These are phyloP conservation scores for Drosophila saltans DNA, from an alignment of 1,140 invertebrate species.

Conservation along the genomic window DNA sequence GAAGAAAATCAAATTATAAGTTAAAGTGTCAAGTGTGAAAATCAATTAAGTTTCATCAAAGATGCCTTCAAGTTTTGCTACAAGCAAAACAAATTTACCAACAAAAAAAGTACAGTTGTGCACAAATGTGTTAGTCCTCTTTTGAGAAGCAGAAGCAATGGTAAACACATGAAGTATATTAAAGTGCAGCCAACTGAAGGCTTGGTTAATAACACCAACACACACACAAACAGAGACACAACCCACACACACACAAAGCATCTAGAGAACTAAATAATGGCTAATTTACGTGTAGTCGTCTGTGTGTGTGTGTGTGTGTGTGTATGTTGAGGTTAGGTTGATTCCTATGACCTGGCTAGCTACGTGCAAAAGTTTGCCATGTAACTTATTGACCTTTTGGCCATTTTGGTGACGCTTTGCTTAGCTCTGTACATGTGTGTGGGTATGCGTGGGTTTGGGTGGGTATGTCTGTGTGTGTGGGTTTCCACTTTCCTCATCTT, in stretches of 20 bases:
- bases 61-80: not conserved
- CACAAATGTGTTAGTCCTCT: not conserved
- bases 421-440: not conserved
- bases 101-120: not conserved
- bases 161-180: constrained; percentile 41
- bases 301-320: constrained; percentile 28
- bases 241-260: not conserved
- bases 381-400: constrained; percentile 64
- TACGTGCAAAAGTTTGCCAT: constrained; percentile 55
- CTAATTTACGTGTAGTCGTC: constrained; percentile 52
- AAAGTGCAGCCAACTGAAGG: constrained; percentile 35
- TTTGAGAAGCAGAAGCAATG: not conserved
- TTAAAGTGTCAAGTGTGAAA: constrained; percentile 18
- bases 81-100: not conserved
- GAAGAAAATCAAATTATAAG: constrained; percentile 14
- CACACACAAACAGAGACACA: not conserved
- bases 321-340: constrained; percentile 28
- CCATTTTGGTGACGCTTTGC: constrained; percentile 30
- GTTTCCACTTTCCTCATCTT: constrained; percentile 19
- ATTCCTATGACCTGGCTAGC: constrained; percentile 18
- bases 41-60: constrained; percentile 5
- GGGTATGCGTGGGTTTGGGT: constrained; percentile 13
- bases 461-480: constrained; percentile 16
- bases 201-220: constrained; percentile 1
- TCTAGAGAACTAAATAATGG: constrained; percentile 64